These are phyloP conservation scores for Copidosoma floridanum DNA, from an alignment of 1,140 invertebrate species.

Conservation along the genomic window DNA sequence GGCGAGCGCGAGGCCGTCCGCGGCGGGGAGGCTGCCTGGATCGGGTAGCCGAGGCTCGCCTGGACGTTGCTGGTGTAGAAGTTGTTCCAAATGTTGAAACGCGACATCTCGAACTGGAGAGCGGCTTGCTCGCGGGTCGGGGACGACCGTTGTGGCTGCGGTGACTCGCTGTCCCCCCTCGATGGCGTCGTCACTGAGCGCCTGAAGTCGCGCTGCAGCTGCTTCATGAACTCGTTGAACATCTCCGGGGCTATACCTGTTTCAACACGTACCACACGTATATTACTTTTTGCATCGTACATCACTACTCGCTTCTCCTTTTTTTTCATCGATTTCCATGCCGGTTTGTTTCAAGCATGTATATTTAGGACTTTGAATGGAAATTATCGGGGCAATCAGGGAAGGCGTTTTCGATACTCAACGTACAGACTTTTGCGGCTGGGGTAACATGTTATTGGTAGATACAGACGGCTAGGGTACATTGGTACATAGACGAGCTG, in stretches of 20 bases:
- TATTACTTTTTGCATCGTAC: too few species aligned
- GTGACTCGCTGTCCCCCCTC: slow-evolving; percentile 59
- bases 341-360: too few species aligned
- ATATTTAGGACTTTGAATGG: too few species aligned
- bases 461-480: too few species aligned
- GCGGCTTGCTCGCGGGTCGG: slow-evolving; percentile 52
- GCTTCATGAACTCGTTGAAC: slow-evolving; percentile 74
- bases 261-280: too few species aligned
- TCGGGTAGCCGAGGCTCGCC: slow-evolving; percentile 45
- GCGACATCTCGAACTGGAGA: slow-evolving; percentile 71
- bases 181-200: slow-evolving; percentile 38
- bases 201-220: slow-evolving; percentile 52
- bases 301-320: too few species aligned
- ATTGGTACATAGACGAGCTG: too few species aligned
- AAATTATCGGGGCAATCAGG: too few species aligned
- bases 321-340: too few species aligned
- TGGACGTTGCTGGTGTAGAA: slow-evolving; percentile 68
- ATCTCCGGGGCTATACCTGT: slow-evolving; percentile 68
- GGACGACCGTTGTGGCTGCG: slow-evolving; percentile 58
- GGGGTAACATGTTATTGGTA: too few species aligned
- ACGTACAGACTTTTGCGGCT: too few species aligned
- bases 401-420: too few species aligned
- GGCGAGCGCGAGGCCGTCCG: slow-evolving; percentile 45
- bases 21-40: slow-evolving; percentile 37
- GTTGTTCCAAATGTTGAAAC: slow-evolving; percentile 77